Percentiles rank a stretch among this genome's conserved stretches.
phyloP scores from a whole-genome alignment of 2,888 invertebrate species.

The Limnephilus marmoratus region DNA sequence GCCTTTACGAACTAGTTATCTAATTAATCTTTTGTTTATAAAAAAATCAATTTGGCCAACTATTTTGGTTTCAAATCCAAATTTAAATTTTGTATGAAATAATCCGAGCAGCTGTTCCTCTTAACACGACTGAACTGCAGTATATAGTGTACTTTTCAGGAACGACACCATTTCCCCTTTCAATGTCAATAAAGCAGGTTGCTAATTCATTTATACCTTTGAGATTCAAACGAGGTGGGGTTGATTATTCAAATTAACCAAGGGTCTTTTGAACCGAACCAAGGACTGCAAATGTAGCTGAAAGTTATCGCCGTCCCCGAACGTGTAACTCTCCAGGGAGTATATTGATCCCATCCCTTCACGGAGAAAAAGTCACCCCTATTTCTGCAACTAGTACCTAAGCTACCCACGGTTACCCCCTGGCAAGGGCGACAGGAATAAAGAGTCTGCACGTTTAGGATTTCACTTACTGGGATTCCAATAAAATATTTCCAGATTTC shows the following conservation, averaged over 20 bases:
- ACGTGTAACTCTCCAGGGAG: conserved; percentile 28
- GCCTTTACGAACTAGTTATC: too few species aligned
- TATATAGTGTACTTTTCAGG: neutral
- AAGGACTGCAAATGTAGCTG: conserved; percentile 37
- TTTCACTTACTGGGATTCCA: conserved; percentile 43
- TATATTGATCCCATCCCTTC: conserved; percentile 32
- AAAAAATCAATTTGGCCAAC: too few species aligned
- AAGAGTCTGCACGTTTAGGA: conserved; percentile 27
- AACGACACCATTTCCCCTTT: neutral
- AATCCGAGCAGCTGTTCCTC: too few species aligned
- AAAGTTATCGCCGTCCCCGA: neutral
- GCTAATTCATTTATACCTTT: neutral
- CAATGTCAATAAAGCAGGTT: neutral
- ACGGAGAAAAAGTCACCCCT: neutral
- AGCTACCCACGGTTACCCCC: neutral
- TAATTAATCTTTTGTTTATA: too few species aligned
- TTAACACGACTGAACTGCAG: neutral
- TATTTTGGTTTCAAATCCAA: too few species aligned
- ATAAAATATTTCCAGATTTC: conserved; percentile 8
- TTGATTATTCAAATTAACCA: conserved; percentile 33
- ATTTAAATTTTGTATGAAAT: too few species aligned
- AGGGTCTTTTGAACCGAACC: neutral
- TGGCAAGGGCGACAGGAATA: neutral
- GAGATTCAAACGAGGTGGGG: conserved; percentile 8
- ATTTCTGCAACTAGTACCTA: neutral